Evolutionary conservation across 2,113 vertebrate species (phyloP).

Genomic region (Syngnathus floridae): DNA sequence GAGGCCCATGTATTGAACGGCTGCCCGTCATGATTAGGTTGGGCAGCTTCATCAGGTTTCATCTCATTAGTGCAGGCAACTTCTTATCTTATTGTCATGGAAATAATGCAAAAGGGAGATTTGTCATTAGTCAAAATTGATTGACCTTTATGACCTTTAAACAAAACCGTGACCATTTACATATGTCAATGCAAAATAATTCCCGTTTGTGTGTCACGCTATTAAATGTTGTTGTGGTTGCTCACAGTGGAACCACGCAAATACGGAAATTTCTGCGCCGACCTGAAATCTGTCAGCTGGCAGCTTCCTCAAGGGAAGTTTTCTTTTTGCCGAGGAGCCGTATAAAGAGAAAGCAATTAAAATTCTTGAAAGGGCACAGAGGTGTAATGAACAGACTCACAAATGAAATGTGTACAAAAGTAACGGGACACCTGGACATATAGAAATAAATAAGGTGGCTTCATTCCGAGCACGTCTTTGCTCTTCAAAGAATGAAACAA

Average conservation of each 20-base stretch:
- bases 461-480: not conserved
- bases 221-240: conserved; percentile 19
- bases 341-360: conserved; percentile 56
- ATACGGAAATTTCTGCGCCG: conserved; percentile 20
- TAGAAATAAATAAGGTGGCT: not conserved
- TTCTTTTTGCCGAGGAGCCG: conserved; percentile 17
- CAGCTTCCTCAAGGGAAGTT: conserved; percentile 23
- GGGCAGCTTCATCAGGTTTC: conserved; percentile 35
- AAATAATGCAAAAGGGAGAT: no score
- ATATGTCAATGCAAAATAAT: no score
- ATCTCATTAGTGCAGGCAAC: conserved; percentile 13
- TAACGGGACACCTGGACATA: not conserved
- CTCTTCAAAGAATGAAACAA: conserved; percentile 12
- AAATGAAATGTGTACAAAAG: not conserved
- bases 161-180: not conserved
- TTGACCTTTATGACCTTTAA: no score
- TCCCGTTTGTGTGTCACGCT: not conserved
- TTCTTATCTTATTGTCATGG: not conserved
- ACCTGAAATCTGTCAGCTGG: conserved; percentile 28
- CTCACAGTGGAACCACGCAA: conserved; percentile 15
- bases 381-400: conserved; percentile 15
- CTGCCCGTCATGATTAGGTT: not conserved
- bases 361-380: conserved; percentile 19
- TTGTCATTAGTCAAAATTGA: no score
- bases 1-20: conserved; percentile 19